Conservation (phyloP, 2,888 invertebrate genomes). For the Macrophya alboannulata region DNA sequence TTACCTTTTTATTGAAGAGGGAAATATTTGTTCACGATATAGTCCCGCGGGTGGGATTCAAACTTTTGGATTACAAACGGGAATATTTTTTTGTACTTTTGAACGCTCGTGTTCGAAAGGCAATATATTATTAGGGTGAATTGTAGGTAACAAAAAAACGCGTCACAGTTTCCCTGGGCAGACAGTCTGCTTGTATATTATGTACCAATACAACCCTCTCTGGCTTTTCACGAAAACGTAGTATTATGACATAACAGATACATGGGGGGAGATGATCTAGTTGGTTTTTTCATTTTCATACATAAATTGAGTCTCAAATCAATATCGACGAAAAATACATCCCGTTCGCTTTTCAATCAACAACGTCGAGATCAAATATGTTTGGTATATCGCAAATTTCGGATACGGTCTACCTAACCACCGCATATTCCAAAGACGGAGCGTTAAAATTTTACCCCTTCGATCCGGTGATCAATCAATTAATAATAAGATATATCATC, state of each 20-base stretch:
- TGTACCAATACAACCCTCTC: constrained; percentile 27
- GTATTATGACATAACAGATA: constrained; percentile 48
- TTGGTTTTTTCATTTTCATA: constrained; percentile 44
- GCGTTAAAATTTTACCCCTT: background rate
- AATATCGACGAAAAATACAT: constrained; percentile 41
- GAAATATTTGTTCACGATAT: constrained; percentile 9
- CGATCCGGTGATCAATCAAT: constrained; percentile 30
- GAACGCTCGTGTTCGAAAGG: constrained; percentile 33
- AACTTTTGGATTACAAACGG: constrained; percentile 36
- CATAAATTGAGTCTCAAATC: constrained; percentile 45
- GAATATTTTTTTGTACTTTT: background rate
- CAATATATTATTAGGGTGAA: constrained; percentile 44
- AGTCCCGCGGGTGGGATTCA: constrained; percentile 31
- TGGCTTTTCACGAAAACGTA: constrained; percentile 38
- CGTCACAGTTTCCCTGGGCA: background rate
- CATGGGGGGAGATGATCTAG: constrained; percentile 34
- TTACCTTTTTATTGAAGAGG: background rate
- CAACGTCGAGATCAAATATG: constrained; percentile 32
- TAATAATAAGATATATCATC: constrained; percentile 31
- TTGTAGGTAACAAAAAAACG: constrained; percentile 19
- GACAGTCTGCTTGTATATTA: constrained; percentile 18
- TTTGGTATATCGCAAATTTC: background rate
- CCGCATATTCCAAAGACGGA: background rate
- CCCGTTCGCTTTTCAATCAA: constrained; percentile 22
- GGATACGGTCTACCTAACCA: background rate